These are phyloP conservation scores for Acanthoscelides obtectus DNA, from an alignment of 2,888 invertebrate species.

Conservation along the genomic window DNA sequence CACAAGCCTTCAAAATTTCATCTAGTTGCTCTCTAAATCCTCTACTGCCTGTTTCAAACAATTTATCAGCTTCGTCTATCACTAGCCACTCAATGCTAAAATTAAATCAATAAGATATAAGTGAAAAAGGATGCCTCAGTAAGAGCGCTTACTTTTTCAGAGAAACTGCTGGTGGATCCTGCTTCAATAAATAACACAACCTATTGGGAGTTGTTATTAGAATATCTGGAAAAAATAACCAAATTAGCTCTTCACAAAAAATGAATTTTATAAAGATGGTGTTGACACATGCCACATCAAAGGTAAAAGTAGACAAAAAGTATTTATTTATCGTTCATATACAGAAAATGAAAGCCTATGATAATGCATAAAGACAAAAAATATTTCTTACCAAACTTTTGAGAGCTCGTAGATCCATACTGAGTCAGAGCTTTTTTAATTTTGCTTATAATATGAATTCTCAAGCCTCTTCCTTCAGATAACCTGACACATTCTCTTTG, in stretches of 20 bases:
- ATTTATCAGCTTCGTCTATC: constrained; percentile 94
- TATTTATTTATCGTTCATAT: too few species aligned
- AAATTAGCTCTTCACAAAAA: too few species aligned
- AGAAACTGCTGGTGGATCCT: constrained; percentile 70
- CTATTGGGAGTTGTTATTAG: constrained; percentile 93
- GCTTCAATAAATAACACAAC: constrained; percentile 76
- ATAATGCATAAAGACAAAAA: too few species aligned
- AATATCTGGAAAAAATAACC: constrained; percentile 59
- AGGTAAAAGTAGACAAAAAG: too few species aligned
- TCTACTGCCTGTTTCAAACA: constrained; percentile 80
- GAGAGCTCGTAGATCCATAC: constrained; percentile 66
- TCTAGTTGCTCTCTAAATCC: constrained; percentile 86
- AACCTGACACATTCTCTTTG: constrained; percentile 73
- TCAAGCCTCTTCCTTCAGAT: constrained; percentile 67
- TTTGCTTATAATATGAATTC: constrained; percentile 76
- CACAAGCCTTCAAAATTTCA: constrained; percentile 68
- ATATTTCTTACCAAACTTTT: constrained; percentile 77
- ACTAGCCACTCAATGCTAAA: constrained; percentile 84
- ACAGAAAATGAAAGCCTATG: too few species aligned
- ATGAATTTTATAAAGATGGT: too few species aligned
- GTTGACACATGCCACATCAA: too few species aligned
- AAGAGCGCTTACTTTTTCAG: constrained; percentile 60
- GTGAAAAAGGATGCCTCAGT: neutral
- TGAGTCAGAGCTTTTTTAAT: constrained; percentile 67
- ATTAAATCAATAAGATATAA: constrained; percentile 17